Evolutionary conservation across 2,888 invertebrate genomes (phyloP).

Genomic region (Ichneumon xanthorius): DNA sequence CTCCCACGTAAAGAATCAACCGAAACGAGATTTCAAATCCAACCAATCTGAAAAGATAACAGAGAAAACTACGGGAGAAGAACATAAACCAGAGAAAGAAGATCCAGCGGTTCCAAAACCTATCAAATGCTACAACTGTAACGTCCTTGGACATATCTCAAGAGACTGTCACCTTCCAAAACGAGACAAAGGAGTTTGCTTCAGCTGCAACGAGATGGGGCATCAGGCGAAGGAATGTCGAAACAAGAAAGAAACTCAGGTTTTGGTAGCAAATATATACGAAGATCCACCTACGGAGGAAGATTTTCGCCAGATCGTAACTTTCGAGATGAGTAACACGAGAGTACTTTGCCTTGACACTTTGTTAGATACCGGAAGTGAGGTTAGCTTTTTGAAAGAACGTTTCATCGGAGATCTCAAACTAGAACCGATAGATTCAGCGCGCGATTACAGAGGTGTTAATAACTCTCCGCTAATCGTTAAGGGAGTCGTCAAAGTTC

Average conservation of each 20-base stretch:
- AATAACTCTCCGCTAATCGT: not conserved
- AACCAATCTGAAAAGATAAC: not conserved
- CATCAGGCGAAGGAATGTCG: not conserved
- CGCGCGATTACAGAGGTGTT: constrained; percentile 29
- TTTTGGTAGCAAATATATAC: constrained; percentile 30
- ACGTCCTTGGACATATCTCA: constrained; percentile 12
- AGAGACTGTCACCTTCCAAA: not conserved
- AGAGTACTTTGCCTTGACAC: constrained; percentile 28
- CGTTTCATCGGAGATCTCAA: constrained; percentile 8
- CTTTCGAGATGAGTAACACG: constrained; percentile 7
- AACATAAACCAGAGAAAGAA: not conserved
- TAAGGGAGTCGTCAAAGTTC: too few species aligned
- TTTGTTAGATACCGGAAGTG: constrained; percentile 60
- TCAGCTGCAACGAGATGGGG: constrained; percentile 1
- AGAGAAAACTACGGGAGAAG: not conserved
- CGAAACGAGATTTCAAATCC: not conserved
- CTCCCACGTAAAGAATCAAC: not conserved
- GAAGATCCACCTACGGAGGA: constrained; percentile 10
- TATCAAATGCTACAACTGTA: constrained; percentile 25
- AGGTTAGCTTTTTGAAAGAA: constrained; percentile 58
- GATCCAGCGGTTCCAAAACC: too few species aligned
- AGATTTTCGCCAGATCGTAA: not conserved
- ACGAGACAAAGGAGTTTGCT: not conserved
- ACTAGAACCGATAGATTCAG: not conserved
- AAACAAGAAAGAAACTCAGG: not conserved